Conservation (phyloP, 2,888 invertebrate genomes). For the Prosapia bicincta region DNA sequence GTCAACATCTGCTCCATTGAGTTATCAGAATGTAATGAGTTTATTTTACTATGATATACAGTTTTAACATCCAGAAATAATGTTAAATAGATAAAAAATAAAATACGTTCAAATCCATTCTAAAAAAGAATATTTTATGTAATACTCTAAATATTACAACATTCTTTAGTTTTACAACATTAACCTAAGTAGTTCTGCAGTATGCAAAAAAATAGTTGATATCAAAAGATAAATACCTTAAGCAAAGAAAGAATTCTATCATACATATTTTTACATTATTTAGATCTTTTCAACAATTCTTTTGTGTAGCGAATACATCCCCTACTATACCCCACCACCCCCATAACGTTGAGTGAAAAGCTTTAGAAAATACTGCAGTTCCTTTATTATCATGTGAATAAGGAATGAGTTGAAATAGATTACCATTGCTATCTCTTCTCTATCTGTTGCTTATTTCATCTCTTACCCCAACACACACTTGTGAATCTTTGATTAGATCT, state of each 20-base stretch:
- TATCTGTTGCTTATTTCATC: slow-evolving; percentile 31
- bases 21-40: too few relatives aligned
- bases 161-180: neutral
- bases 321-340: slow-evolving; percentile 8
- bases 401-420: slow-evolving; percentile 41
- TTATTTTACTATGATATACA: too few relatives aligned
- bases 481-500: slow-evolving; percentile 38
- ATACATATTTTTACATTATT: slow-evolving; percentile 32
- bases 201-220: neutral
- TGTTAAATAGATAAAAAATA: too few relatives aligned
- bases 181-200: neutral
- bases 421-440: slow-evolving; percentile 33
- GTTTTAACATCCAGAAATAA: too few relatives aligned
- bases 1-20: too few relatives aligned
- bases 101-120: too few relatives aligned
- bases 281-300: slow-evolving; percentile 35
- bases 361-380: slow-evolving; percentile 33
- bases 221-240: neutral
- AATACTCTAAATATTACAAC: too few relatives aligned
- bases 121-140: too few relatives aligned
- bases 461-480: slow-evolving; percentile 27
- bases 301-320: slow-evolving; percentile 31
- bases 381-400: slow-evolving; percentile 40
- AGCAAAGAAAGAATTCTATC: neutral
- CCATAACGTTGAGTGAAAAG: slow-evolving; percentile 27